These are phyloP conservation scores for Apis florea DNA, from an alignment of 1,140 invertebrate genomes.

Conservation along the genomic window DNA sequence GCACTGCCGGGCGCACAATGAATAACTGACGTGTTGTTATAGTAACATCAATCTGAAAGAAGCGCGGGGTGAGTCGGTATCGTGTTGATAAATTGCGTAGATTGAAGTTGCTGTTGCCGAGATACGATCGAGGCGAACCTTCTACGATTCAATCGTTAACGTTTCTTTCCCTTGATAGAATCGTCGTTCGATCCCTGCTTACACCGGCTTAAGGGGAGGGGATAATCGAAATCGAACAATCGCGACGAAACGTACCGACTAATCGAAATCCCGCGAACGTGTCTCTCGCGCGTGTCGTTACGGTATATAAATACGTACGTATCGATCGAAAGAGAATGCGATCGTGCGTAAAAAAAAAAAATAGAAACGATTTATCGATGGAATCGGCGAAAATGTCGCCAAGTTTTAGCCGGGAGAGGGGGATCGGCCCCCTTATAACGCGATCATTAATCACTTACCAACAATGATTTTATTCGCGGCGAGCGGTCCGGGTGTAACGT, in stretches of 20 bases:
- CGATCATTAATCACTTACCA: slow-evolving; percentile 71
- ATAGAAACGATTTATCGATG: neutral
- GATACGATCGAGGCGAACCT: slow-evolving; percentile 69
- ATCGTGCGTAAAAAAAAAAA: neutral
- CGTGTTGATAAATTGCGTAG: slow-evolving; percentile 75
- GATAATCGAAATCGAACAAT: slow-evolving; percentile 2
- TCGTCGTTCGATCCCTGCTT: slow-evolving; percentile 31
- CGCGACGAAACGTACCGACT: too few species aligned
- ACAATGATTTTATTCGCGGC: slow-evolving; percentile 76
- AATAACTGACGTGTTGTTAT: slow-evolving; percentile 76
- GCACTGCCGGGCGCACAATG: slow-evolving; percentile 74
- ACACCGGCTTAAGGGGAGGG: neutral
- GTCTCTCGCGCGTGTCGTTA: too few species aligned
- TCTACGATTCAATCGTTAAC: slow-evolving; percentile 76
- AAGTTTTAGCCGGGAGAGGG: slow-evolving; percentile 56
- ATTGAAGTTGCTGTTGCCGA: slow-evolving; percentile 68
- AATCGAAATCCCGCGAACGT: neutral
- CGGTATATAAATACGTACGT: too few species aligned
- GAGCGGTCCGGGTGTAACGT: slow-evolving; percentile 68
- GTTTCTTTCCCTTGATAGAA: slow-evolving; percentile 48
- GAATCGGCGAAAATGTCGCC: slow-evolving; percentile 58
- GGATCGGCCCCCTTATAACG: slow-evolving; percentile 61
- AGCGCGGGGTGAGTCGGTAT: slow-evolving; percentile 62
- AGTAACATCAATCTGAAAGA: slow-evolving; percentile 76
- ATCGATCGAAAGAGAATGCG: too few species aligned